These are phyloP conservation scores for Melinaea menophilus DNA, from an alignment of 2,888 invertebrate genomes.

Conservation along the genomic window DNA sequence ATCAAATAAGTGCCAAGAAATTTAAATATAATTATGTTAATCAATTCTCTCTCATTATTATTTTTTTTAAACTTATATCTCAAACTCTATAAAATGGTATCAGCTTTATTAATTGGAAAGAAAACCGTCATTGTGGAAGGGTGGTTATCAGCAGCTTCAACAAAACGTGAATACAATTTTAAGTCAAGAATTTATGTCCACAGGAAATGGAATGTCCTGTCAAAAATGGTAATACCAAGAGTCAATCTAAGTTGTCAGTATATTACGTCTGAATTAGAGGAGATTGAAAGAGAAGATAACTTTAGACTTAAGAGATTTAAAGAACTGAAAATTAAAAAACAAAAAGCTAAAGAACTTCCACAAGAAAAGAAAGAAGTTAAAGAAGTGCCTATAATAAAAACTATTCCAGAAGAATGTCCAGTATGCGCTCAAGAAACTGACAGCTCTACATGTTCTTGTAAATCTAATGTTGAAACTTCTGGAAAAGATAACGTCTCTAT, in stretches of 20 bases:
- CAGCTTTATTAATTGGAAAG: constrained; percentile 8
- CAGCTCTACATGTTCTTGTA: neutral
- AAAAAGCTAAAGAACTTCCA: constrained; percentile 15
- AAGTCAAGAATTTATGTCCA: constrained; percentile 37
- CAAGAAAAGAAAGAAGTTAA: constrained; percentile 9
- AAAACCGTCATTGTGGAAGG: constrained; percentile 28
- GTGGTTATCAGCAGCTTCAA: constrained; percentile 32
- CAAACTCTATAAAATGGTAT: too few relatives aligned
- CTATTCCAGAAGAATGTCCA: neutral
- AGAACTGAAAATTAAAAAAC: constrained; percentile 34
- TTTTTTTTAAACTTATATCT: too few relatives aligned
- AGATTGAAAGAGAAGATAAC: constrained; percentile 42
- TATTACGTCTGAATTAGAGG: constrained; percentile 41
- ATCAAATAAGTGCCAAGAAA: neutral
- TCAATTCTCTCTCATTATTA: too few relatives aligned
- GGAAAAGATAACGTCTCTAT: neutral
- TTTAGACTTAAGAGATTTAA: constrained; percentile 47
- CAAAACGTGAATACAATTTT: constrained; percentile 10
- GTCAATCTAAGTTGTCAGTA: constrained; percentile 37
- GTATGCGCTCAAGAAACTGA: neutral
- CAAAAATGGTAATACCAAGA: constrained; percentile 41
- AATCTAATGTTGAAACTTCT: neutral
- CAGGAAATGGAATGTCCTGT: constrained; percentile 49
- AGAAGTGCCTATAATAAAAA: neutral
- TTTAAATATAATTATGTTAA: neutral